Evolutionary conservation across 2,113 vertebrate species (phyloP).

Genomic region (Callocephalon fimbriatum): DNA sequence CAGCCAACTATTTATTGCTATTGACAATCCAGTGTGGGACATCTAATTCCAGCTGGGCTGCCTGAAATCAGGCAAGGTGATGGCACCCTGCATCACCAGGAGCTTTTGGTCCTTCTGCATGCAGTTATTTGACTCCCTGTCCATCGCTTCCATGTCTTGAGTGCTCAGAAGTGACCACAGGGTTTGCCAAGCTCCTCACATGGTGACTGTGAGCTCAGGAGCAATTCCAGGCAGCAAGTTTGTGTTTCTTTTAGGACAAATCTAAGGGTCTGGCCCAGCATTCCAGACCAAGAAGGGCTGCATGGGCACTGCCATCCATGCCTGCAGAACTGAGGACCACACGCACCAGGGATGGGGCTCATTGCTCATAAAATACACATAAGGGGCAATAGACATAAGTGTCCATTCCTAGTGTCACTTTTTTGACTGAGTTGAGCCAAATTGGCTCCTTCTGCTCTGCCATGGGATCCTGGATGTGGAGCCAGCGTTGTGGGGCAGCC

Average conservation of each 20-base stretch:
- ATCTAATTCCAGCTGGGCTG: background rate
- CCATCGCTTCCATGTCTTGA: background rate
- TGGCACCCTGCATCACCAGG: background rate
- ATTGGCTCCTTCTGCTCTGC: background rate
- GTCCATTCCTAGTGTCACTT: background rate
- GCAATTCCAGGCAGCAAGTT: background rate
- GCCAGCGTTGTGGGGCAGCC: background rate
- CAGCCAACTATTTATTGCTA: background rate
- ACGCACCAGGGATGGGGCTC: rapidly evolving
- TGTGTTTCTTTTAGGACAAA: background rate
- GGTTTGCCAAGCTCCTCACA: background rate
- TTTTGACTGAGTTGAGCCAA: background rate
- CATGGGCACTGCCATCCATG: background rate
- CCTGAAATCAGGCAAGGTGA: background rate
- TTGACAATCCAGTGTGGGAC: background rate
- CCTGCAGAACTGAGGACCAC: background rate
- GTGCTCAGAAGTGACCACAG: background rate
- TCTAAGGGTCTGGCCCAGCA: background rate
- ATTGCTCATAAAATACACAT: background rate
- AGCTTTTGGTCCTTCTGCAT: background rate
- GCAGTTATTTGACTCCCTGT: background rate
- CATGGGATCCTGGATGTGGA: background rate
- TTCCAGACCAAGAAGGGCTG: background rate
- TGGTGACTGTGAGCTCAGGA: background rate
- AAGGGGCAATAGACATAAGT: rapidly evolving